Conservation (phyloP, 2,113 vertebrate species). For the Protobothrops flavoviridis region DNA sequence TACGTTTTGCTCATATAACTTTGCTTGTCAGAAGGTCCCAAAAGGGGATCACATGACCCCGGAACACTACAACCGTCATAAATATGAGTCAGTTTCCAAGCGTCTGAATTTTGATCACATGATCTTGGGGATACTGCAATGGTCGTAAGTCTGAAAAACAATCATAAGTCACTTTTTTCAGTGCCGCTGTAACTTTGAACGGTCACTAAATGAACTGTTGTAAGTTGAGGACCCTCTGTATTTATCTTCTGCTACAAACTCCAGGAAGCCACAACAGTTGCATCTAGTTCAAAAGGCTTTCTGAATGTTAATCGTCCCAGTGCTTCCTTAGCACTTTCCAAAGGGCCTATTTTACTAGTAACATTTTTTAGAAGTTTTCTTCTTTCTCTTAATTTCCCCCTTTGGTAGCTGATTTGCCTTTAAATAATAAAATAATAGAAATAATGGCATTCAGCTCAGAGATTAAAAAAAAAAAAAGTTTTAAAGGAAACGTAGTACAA, state of each 20-base stretch:
- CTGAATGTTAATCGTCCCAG: not conserved
- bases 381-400: not conserved
- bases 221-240: not conserved
- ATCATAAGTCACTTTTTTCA: not conserved
- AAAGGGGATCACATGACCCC: not conserved
- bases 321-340: not conserved
- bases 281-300: not conserved
- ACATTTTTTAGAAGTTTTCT: not conserved
- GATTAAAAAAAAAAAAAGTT: not conserved
- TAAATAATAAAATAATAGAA: not conserved
- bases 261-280: not conserved
- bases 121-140: not conserved
- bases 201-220: not conserved
- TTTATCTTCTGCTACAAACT: not conserved
- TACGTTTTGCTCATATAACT: slow-evolving; percentile 51
- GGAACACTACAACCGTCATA: not conserved
- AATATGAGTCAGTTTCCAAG: not conserved
- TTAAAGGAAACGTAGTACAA: not conserved
- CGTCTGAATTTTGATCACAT: not conserved
- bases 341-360: not conserved
- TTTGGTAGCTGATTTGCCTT: not conserved
- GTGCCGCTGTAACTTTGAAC: not conserved
- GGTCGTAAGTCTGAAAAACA: not conserved
- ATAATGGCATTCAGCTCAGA: not conserved
- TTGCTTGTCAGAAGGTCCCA: not conserved